Percentiles rank a stretch among this genome's conserved stretches.
Conservation (phyloP, 2,888 invertebrate species). For the Arenicola marina region DNA sequence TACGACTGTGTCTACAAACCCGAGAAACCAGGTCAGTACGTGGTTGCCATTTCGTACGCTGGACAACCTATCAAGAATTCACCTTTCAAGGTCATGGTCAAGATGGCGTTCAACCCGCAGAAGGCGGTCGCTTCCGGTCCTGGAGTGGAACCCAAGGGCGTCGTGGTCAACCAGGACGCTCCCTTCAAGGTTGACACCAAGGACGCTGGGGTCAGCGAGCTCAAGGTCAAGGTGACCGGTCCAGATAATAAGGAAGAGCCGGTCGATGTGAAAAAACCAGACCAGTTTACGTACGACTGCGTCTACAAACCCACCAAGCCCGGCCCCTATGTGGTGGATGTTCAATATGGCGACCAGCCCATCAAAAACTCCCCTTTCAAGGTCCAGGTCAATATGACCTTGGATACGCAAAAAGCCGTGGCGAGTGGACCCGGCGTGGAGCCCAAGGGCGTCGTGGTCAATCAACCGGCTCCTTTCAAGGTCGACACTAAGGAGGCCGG, state of each 20-base stretch:
- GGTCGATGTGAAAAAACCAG: conserved; percentile 72
- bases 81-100: conserved; percentile 71
- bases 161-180: conserved; percentile 79
- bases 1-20: conserved; percentile 78
- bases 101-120: conserved; percentile 73
- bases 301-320: conserved; percentile 72
- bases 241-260: conserved; percentile 84
- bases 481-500: conserved; percentile 91
- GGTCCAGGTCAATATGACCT: conserved; percentile 71
- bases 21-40: conserved; percentile 76
- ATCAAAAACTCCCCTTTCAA: conserved; percentile 75
- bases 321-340: conserved; percentile 77
- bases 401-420: conserved; percentile 79
- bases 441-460: conserved; percentile 72
- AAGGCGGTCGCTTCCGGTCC: conserved; percentile 82
- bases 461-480: conserved; percentile 85
- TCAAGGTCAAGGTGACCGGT: conserved; percentile 82
- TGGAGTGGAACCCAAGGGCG: conserved; percentile 79
- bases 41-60: conserved; percentile 80
- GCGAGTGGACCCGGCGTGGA: conserved; percentile 81
- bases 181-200: conserved; percentile 81
- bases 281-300: conserved; percentile 72
- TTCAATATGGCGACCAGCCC: conserved; percentile 81
- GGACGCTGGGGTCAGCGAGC: conserved; percentile 75
- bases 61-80: too few relatives aligned